phyloP scores from a whole-genome alignment of 1,140 invertebrate species.

The Saxidomus purpurata region DNA sequence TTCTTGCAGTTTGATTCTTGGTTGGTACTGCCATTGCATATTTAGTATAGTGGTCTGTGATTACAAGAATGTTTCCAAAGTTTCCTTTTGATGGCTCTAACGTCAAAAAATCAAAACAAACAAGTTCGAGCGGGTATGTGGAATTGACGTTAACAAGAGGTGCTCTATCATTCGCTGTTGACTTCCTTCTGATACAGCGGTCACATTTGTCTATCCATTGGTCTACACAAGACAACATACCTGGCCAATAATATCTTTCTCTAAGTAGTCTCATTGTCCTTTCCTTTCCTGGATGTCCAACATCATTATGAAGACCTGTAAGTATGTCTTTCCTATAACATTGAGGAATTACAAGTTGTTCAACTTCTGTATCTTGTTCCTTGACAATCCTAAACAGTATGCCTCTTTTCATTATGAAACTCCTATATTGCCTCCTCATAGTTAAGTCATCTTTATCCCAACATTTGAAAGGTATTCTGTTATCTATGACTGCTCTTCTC shows the following conservation, averaged over 20 bases:
- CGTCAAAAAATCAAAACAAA: conserved; percentile 68
- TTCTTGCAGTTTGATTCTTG: conserved; percentile 53
- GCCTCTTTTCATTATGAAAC: neutral
- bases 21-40: conserved; percentile 65
- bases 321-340: neutral
- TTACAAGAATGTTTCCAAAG: conserved; percentile 52
- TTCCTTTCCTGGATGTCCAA: conserved; percentile 59
- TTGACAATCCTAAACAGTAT: conserved; percentile 3
- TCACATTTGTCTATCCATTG: conserved; percentile 46
- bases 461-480: neutral
- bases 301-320: conserved; percentile 9
- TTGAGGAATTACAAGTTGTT: neutral
- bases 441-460: neutral
- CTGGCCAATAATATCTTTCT: conserved; percentile 65
- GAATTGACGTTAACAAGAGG: conserved; percentile 57
- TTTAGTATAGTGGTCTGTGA: conserved; percentile 68
- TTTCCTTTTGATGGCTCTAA: conserved; percentile 62
- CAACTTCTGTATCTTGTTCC: neutral
- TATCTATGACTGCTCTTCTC: conserved; percentile 18
- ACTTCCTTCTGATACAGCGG: conserved; percentile 56
- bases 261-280: conserved; percentile 25
- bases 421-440: neutral
- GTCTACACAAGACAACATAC: conserved; percentile 40
- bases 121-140: conserved; percentile 60
- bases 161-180: neutral